Evolutionary conservation across 2,888 invertebrate genomes (phyloP).

Genomic region (Gandaritis pyraliata): DNA sequence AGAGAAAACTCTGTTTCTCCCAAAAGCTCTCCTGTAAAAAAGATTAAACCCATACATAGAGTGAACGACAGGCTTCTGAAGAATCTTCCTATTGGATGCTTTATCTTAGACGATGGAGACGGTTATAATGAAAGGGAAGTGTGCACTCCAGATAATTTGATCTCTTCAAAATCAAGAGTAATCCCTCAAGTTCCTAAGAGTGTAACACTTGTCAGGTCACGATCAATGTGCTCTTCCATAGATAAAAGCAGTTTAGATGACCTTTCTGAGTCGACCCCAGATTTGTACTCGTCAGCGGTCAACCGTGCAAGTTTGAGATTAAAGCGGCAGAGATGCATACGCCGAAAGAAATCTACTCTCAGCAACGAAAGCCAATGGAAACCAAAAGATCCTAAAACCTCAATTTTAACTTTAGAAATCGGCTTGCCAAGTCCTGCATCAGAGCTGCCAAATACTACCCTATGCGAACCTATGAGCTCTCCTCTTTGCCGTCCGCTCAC

Average conservation of each 20-base stretch:
- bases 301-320: conserved; percentile 68
- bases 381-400: conserved; percentile 57
- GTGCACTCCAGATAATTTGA: conserved; percentile 68
- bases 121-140: conserved; percentile 82
- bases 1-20: conserved; percentile 78
- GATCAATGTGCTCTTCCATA: conserved; percentile 66
- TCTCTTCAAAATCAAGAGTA: conserved; percentile 47
- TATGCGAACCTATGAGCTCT: conserved; percentile 64
- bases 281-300: conserved; percentile 59
- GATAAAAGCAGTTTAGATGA: conserved; percentile 57
- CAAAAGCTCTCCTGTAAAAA: conserved; percentile 68
- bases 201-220: conserved; percentile 62
- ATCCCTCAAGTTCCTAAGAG: conserved; percentile 43
- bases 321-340: conserved; percentile 84
- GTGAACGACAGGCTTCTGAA: conserved; percentile 71
- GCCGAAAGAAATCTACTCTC: conserved; percentile 79
- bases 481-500: conserved; percentile 55
- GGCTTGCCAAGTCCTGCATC: conserved; percentile 75
- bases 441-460: conserved; percentile 66
- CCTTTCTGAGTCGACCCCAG: conserved; percentile 70
- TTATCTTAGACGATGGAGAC: conserved; percentile 76
- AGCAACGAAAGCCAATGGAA: conserved; percentile 72
- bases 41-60: conserved; percentile 62
- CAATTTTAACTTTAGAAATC: conserved; percentile 71
- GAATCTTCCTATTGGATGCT: conserved; percentile 77